Percentiles rank a stretch among this genome's conserved stretches.
Evolutionary conservation across 2,113 vertebrate genomes (phyloP).

Genomic region (Lonchura striata): DNA sequence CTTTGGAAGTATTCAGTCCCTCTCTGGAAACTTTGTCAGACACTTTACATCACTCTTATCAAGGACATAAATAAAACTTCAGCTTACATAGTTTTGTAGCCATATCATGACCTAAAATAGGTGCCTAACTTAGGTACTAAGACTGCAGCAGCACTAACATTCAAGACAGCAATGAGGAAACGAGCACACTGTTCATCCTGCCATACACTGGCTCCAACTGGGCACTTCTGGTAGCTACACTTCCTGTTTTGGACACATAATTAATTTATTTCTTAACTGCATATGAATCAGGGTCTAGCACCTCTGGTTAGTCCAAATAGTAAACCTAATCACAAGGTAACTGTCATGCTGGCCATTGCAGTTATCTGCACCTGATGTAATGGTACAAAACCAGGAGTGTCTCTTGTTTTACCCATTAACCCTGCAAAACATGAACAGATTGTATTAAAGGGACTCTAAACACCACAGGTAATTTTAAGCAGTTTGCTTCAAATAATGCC

Average conservation of each 20-base stretch:
- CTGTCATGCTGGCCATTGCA: not conserved
- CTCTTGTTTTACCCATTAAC: not conserved
- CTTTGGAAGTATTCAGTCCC: not conserved
- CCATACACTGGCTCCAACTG: fast-evolving
- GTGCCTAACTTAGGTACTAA: not conserved
- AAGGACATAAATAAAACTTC: not conserved
- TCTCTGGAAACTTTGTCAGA: not conserved
- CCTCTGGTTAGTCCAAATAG: not conserved
- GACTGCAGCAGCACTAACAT: not conserved
- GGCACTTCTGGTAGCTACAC: not conserved
- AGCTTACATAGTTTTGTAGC: not conserved
- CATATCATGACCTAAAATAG: not conserved
- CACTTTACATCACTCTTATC: not conserved
- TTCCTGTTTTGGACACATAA: not conserved
- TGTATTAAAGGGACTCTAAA: not conserved
- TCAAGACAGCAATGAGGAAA: not conserved
- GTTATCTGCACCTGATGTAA: not conserved
- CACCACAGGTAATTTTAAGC: not conserved
- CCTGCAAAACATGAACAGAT: not conserved
- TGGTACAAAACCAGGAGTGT: not conserved
- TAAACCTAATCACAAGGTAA: not conserved
- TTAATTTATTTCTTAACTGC: not conserved
- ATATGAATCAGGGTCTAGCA: not conserved
- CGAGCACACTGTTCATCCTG: not conserved
- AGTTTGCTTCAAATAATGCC: not conserved